A percentile compares a stretch with the other conserved stretches of the same genome.
Conservation (phyloP, 2,888 invertebrate genomes). For the Phaonia tiefii region DNA sequence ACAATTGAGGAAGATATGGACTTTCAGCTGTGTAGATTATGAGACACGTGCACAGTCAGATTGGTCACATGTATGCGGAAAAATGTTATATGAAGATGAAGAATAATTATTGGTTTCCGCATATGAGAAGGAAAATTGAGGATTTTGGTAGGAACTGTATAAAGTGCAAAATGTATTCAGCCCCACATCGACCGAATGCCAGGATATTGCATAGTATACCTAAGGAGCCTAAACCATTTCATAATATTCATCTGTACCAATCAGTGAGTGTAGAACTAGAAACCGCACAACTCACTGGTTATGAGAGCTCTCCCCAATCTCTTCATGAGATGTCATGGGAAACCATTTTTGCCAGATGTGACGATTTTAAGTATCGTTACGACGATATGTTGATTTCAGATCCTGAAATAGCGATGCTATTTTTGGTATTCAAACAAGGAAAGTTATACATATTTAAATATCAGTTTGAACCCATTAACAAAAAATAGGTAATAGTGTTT, state of each 20-base stretch:
- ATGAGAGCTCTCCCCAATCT: too few species aligned
- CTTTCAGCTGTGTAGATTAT: slow-evolving; percentile 36
- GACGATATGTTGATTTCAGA: too few species aligned
- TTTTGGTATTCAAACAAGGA: too few species aligned
- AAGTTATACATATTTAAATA: too few species aligned
- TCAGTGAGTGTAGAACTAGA: too few species aligned
- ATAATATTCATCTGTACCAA: slow-evolving; percentile 2
- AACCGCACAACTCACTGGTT: too few species aligned
- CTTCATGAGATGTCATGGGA: too few species aligned
- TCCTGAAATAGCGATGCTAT: too few species aligned
- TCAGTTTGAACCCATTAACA: too few species aligned
- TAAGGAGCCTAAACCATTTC: not conserved
- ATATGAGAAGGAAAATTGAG: not conserved
- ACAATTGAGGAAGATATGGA: slow-evolving; percentile 55
- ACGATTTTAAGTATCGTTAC: too few species aligned
- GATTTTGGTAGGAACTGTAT: slow-evolving; percentile 1
- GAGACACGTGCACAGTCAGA: not conserved
- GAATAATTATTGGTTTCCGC: slow-evolving; percentile 22
- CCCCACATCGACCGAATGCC: not conserved
- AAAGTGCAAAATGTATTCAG: slow-evolving; percentile 27
- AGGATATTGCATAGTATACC: not conserved
- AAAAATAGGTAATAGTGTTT: too few species aligned
- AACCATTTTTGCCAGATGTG: too few species aligned
- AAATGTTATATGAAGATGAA: not conserved
- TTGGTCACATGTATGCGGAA: not conserved